A percentile compares a stretch with the other conserved stretches of the same genome.
Evolutionary conservation across 2,113 vertebrate species (phyloP).

Genomic region (Axis porcinus): DNA sequence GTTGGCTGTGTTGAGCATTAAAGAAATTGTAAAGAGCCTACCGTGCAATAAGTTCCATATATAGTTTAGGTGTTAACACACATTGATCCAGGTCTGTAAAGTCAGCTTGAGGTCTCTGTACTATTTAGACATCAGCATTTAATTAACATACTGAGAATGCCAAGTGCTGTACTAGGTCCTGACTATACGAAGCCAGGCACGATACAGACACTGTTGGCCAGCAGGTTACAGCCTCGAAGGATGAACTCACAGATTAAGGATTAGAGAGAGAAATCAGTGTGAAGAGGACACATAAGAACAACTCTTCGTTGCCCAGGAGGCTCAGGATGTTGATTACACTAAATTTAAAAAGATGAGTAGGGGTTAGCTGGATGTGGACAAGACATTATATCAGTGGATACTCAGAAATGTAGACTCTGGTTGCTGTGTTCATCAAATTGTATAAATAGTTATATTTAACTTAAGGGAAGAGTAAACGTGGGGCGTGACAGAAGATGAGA

Average conservation of each 20-base stretch:
- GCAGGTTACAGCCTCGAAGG: not conserved
- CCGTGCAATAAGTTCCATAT: not conserved
- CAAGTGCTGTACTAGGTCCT: not conserved
- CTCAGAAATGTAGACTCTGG: not conserved
- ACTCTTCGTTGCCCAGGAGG: not conserved
- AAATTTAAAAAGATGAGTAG: not conserved
- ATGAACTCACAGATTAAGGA: not conserved
- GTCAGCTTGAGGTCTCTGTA: not conserved
- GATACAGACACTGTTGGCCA: not conserved
- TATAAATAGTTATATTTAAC: not conserved
- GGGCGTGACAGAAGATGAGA: not conserved
- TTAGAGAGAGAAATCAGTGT: not conserved
- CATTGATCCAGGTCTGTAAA: not conserved
- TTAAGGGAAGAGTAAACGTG: not conserved
- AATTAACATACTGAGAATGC: not conserved
- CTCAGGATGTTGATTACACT: not conserved
- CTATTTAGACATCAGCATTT: not conserved
- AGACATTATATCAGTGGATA: not conserved
- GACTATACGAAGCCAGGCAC: not conserved
- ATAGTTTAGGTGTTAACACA: not conserved
- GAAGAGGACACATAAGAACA: not conserved
- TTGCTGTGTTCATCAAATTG: not conserved
- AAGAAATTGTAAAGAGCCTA: not conserved
- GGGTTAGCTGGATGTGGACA: not conserved
- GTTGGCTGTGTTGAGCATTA: not conserved